Base-by-base conservation (phyloP, 92 coral and sea anemone genomes). In the Zoanthus sansibaricus region DNA sequence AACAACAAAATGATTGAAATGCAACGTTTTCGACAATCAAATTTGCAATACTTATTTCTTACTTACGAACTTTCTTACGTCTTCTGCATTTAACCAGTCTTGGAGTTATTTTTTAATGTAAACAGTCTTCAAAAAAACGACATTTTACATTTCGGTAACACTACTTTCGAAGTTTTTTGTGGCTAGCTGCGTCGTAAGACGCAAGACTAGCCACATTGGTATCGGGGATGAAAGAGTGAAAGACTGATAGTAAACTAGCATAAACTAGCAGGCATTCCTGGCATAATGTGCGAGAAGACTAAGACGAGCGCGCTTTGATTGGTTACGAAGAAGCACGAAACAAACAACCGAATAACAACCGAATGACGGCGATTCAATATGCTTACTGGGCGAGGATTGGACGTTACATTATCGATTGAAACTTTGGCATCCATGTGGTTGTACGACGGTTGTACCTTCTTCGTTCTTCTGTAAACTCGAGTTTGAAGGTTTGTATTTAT, bases 101-200 rank as follows among this genome's bases (percentile, higher is more conserved):
- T 25, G 25, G 25, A 25, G 25, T 25, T 25, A 25, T 25, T 25
- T 25, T 25, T 25, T 25, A 25, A 25, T 25, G 25, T 25, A 0
- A 25, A 0, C 25, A 25, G 25, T 25, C 25, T 25, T 25, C 25
- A 25, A 0, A 25, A 25, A 25, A 25, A 25, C 25, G 25, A 25
- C 25, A 25, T 25, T 25, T 25, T 25, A 25, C 25, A 25, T 25
- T 25, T 25, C 25, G 25, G 25, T 25, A 25, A 25, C 25, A 25
- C 25, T 25, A 25, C 25, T 25, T 25, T 25, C 25, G 25, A 25
- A 25, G 42, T 37, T 58, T 58, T 58, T 58, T 58, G 66, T 58
- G 66, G 66, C 66, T 58, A 58, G 66, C 66, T 58, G 66, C 66
- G 66, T 58, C 66, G 66, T 58, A 58, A 58, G 66, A 58, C 66